phyloP scores from a whole-genome alignment of 2,888 invertebrate species.

The Callyntrura guangdongensis region DNA sequence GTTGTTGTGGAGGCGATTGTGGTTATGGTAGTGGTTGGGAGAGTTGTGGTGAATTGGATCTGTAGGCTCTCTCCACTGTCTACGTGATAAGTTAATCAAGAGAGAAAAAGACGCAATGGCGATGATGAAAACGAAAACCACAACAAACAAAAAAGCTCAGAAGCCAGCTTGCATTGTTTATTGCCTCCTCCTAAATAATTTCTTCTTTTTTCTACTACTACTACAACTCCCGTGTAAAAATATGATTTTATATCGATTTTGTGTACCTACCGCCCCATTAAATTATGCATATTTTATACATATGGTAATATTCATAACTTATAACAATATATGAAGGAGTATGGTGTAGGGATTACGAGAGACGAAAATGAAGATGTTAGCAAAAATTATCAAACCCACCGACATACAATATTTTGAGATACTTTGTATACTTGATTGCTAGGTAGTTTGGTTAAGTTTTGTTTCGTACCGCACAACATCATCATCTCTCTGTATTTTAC shows the following conservation, averaged over 20 bases:
- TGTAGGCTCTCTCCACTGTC: background rate
- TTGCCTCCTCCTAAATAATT: conserved; percentile 53
- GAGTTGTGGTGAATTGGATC: background rate
- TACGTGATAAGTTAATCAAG: conserved; percentile 30
- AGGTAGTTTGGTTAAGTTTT: background rate
- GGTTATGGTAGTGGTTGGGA: background rate
- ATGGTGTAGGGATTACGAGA: background rate
- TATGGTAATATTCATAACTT: background rate
- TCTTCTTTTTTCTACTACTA: background rate
- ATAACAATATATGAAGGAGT: background rate
- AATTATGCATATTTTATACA: no score
- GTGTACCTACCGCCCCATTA: no score
- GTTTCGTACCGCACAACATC: background rate
- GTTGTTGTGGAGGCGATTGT: background rate
- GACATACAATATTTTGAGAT: background rate
- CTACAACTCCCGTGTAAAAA: no score
- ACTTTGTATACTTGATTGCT: background rate
- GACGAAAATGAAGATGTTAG: conserved; percentile 64
- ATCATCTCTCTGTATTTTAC: background rate
- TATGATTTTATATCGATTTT: no score
- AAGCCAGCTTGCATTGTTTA: conserved; percentile 54
- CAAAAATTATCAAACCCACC: conserved; percentile 42
- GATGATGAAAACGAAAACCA: conserved; percentile 43
- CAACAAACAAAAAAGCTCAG: conserved; percentile 64
- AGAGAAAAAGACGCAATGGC: background rate